These are phyloP conservation scores for Drosophila pseudotakahashii DNA, from an alignment of 2,888 invertebrate genomes.

Conservation along the genomic window DNA sequence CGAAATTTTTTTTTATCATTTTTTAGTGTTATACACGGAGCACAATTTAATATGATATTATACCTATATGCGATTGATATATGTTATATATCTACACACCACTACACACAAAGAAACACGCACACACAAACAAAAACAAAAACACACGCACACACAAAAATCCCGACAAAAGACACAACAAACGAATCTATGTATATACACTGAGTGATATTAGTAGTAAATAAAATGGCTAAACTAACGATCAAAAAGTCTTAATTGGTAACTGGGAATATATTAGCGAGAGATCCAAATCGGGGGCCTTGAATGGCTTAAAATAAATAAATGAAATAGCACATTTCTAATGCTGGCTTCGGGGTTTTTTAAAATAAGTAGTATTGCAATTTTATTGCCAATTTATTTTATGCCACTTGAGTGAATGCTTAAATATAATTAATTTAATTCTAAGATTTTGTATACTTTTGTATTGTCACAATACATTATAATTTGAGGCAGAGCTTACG, in stretches of 20 bases:
- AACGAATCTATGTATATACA: slow-evolving; percentile 72
- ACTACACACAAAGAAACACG: slow-evolving; percentile 3
- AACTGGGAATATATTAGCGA: not conserved
- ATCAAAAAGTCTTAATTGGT: slow-evolving; percentile 10
- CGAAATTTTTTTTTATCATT: slow-evolving; percentile 64
- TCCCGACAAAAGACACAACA: slow-evolving; percentile 32
- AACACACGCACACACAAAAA: slow-evolving; percentile 10
- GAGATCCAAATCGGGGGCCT: not conserved
- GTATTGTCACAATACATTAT: too few species aligned
- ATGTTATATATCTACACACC: slow-evolving; percentile 30
- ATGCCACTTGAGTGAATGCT: too few species aligned
- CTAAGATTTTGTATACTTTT: too few species aligned
- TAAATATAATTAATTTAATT: not conserved
- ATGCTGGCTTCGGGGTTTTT: not conserved
- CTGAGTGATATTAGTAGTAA: slow-evolving; percentile 80
- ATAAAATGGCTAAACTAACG: slow-evolving; percentile 74
- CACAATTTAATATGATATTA: slow-evolving; percentile 53
- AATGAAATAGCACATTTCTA: not conserved
- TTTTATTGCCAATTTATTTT: too few species aligned
- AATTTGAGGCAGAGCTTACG: too few species aligned
- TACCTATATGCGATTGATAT: slow-evolving; percentile 29
- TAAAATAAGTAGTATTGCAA: too few species aligned
- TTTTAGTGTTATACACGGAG: slow-evolving; percentile 69
- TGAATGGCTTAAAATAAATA: not conserved
- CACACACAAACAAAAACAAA: slow-evolving; percentile 11